phyloP scores from a whole-genome alignment of 2,888 invertebrate species.

The Habroteleia sp. region DNA sequence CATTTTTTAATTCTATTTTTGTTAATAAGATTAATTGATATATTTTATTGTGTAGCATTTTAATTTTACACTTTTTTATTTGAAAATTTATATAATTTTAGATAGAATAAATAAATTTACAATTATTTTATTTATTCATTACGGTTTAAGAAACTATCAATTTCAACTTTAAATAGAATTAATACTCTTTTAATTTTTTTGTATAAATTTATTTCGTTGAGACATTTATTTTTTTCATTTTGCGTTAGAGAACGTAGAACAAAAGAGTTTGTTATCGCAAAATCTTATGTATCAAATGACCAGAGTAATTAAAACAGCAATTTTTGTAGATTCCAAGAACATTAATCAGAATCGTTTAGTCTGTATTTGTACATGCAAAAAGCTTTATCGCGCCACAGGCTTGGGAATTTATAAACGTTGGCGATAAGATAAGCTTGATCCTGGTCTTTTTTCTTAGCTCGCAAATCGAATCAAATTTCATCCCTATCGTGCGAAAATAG shows the following conservation, averaged over 20 bases:
- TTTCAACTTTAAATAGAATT: too few relatives aligned
- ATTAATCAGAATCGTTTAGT: conserved; percentile 56
- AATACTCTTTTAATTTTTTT: too few relatives aligned
- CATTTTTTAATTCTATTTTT: too few relatives aligned
- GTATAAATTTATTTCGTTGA: too few relatives aligned
- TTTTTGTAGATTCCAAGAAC: conserved; percentile 51
- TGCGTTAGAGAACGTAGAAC: conserved; percentile 16
- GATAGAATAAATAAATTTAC: too few relatives aligned
- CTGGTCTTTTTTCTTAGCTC: conserved; percentile 41
- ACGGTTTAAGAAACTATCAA: too few relatives aligned
- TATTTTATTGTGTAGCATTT: too few relatives aligned
- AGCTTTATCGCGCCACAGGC: conserved; percentile 61
- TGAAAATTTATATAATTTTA: too few relatives aligned
- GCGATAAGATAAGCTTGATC: conserved; percentile 66
- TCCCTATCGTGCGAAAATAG: conserved; percentile 26
- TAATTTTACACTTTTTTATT: too few relatives aligned
- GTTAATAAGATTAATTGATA: too few relatives aligned
- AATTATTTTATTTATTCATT: too few relatives aligned
- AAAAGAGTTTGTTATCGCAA: conserved; percentile 38
- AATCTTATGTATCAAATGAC: conserved; percentile 45
- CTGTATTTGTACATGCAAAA: conserved; percentile 46
- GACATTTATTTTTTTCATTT: not conserved
- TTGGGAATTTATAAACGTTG: conserved; percentile 65
- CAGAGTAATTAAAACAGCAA: conserved; percentile 50
- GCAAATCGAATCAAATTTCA: conserved; percentile 57